Base-by-base conservation (phyloP, 2,888 invertebrate genomes). In the Chrysomela aeneicollis region DNA sequence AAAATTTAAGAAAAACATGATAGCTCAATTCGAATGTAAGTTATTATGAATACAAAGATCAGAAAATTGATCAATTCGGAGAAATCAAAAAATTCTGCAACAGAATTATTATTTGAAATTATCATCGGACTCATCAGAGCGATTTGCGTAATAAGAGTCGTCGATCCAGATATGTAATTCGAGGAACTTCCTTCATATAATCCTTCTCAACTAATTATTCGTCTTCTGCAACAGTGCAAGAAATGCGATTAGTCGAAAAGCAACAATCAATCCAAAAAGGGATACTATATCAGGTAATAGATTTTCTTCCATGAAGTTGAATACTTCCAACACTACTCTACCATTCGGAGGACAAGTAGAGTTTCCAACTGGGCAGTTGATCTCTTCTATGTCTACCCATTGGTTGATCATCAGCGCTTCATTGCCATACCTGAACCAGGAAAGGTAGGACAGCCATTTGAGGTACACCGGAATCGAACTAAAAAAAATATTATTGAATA, bases 351-450 rank as follows among this genome's bases (percentile, higher is more conserved):
- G 92, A 75, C 95, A 94, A 1, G 92, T 91, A 57, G 89, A 87
- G 83, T 92, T 92, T 26, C 88, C 83, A 0, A 89, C 89, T 10
- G 72, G 65, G 78, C 94, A 95, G 0, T 87, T 87, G 73, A 96
- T 95, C 73, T 87, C 84, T 4, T 90, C 89, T 10, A 96, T 87
- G 50, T 91, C 90, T 0, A 88, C 81, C 96, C 96, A 96, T 78
- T 97, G 96, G 84, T 95, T 96, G 61, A 96, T 88, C 59, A 93
- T 84, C 17, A 96, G 83, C 0, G 94, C 94, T 81, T 96, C 95
- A 81, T 95, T 95, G 26, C 94, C 94, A 81, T 95, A 96, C 61
- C 92, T 89, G 83, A 96, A 95, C 96, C 96, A 96, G 0, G 95
- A 95, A 12, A 95, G 82, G 81, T 94, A 92, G 0, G 93, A 92